These are phyloP conservation scores for Catharus fuscescens DNA, from an alignment of 2,113 vertebrate species.

Conservation along the genomic window DNA sequence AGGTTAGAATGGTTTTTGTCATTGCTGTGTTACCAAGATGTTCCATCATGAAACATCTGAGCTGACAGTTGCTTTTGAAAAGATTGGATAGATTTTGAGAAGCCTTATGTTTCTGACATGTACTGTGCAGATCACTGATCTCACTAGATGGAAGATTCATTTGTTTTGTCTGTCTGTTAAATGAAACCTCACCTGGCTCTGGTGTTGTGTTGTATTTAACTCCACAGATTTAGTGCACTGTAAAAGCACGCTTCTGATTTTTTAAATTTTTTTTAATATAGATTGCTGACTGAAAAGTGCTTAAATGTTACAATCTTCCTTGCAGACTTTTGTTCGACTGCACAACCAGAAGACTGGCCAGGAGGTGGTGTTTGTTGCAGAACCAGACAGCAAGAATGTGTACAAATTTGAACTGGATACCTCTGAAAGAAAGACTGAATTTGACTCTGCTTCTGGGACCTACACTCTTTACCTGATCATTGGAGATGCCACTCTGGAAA, in stretches of 20 bases:
- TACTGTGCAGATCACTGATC: not conserved
- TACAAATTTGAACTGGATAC: conserved; percentile 98
- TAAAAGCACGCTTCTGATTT: not conserved
- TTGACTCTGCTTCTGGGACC: conserved; percentile 93
- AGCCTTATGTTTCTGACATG: not conserved
- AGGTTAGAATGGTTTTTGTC: conserved; percentile 77
- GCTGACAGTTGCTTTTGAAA: not conserved
- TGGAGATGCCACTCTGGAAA: conserved; percentile 96
- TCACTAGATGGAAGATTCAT: not conserved
- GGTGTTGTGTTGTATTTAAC: not conserved
- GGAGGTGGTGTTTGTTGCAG: conserved; percentile 97
- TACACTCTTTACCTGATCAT: conserved; percentile 94
- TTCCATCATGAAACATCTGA: not conserved
- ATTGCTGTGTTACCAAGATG: not conserved
- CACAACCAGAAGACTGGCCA: conserved; percentile 97
- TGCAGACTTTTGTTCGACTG: conserved; percentile 94
- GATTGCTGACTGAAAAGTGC: not conserved
- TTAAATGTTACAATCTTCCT: not conserved
- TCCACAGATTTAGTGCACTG: not conserved
- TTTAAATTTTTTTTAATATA: not conserved
- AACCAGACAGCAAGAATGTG: conserved; percentile 92
- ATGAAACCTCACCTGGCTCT: not conserved
- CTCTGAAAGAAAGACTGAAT: conserved; percentile 91
- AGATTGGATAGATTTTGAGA: not conserved
- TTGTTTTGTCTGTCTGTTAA: not conserved